Evolutionary conservation across 2,797 vertebrate genomes (phyloP), one percentile per base, ranked within the genome.

Genomic region (Mallotus villosus): DNA sequence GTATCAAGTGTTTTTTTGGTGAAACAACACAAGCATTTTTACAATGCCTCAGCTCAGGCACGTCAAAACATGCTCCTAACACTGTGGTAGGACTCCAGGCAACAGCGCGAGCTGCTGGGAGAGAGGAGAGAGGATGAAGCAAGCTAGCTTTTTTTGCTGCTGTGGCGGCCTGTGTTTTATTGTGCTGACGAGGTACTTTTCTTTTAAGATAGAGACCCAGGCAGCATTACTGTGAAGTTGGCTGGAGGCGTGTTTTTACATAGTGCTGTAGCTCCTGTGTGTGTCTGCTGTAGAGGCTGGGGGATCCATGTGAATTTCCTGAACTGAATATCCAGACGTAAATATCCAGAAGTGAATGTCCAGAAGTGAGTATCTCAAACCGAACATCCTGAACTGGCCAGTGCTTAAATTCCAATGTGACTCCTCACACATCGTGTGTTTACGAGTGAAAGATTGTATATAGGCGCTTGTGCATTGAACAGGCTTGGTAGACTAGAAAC

Each of bases 121-220:
- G n/a, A 61, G 74, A n/a, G 21, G 25, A 57, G 73, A 81, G 59
- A 73, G 79, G 79, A 27, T 55, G 83, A 82, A 76, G 53, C 71
- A 73, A 74, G 53, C 19, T 55, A 1, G 51, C 19, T 70, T 51
- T 75, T 21, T 70, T 67, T 74, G 53, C 68, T 60, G 77, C 63
- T 64, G 5, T 77, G 46, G 84, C 74, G 71, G 68, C 80, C 73
- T 82, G 74, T 85, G 75, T 67, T 73, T 21, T 67, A 75, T 85
- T 84, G 77, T 90, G 92, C 91, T 93, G 91, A 93, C 84, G 41
- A 76, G 81, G 81, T 81, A 73, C 53, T 53, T 84, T 90, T 86
- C 19, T 67, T 24, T 71, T 84, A 84, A 83, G 82, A 81, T 78
- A 76, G 67, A 88, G 59, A 70, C 61, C 76, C 65, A 77, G 80